These are phyloP conservation scores for Drosophila helvetica DNA, from an alignment of 2,888 invertebrate species.

Conservation along the genomic window DNA sequence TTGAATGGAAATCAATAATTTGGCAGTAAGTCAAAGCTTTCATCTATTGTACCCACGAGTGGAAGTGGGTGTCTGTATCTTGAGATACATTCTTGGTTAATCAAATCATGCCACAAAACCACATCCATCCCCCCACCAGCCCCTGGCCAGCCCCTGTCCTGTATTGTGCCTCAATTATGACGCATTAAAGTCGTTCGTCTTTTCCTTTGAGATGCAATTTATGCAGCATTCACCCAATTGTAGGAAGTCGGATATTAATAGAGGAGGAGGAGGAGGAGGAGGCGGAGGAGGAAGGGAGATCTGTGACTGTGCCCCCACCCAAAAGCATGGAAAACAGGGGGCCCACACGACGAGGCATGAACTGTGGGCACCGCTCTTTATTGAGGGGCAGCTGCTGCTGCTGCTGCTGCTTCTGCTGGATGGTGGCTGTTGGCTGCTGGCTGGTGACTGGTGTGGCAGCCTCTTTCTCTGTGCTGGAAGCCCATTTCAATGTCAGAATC, in stretches of 20 bases:
- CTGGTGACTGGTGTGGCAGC: conserved; percentile 9
- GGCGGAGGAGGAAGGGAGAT: neutral
- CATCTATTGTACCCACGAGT: neutral
- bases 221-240: conserved; percentile 58
- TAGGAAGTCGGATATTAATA: conserved; percentile 73
- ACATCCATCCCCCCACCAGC: conserved; percentile 16
- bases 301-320: conserved; percentile 37
- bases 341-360: conserved; percentile 47
- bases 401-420: conserved; percentile 1
- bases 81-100: conserved; percentile 47
- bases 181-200: conserved; percentile 61
- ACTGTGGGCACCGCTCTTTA: conserved; percentile 31
- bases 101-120: conserved; percentile 56
- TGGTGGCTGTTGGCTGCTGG: conserved; percentile 4
- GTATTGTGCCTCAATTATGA: conserved; percentile 74
- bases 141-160: conserved; percentile 30
- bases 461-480: conserved; percentile 32
- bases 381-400: conserved; percentile 43
- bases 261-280: conserved; percentile 6
- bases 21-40: conserved; percentile 48
- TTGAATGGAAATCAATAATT: conserved; percentile 62
- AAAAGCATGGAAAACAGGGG: conserved; percentile 30
- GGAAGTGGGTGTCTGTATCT: neutral
- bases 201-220: conserved; percentile 66
- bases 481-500: conserved; percentile 68